Evolutionary conservation across 2,888 invertebrate genomes (phyloP), one percentile per base, ranked within the genome.

Genomic region (Chironomus tentans): DNA sequence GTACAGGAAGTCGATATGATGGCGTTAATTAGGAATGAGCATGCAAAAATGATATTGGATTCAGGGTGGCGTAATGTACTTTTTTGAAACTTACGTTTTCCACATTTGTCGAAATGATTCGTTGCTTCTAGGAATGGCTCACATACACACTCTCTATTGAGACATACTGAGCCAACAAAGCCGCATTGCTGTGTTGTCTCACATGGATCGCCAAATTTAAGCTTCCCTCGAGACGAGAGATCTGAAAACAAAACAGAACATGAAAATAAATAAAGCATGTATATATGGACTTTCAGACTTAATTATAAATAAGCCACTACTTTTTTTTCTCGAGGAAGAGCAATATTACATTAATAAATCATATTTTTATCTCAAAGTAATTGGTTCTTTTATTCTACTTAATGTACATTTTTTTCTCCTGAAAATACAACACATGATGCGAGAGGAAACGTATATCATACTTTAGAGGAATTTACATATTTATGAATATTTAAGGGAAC

Each of bases 101-200:
- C 94, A 84, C 94, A 94, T 84, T 92, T 93, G 83, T 94, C 92
- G 80, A 93, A 86, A 82, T 93, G 93, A 85, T 94, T 93, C 81
- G 92, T 92, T 80, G 90, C 89, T 21, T 89, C 89, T 79, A 89
- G 87, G 79, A 92, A 91, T 28, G 90, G 88, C 78, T 87, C 87
- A 83, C 94, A 94, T 80, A 88, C 87, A 82, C 94, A 94, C 81
- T 88, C 88, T 79, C 86, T 86, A 22, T 87, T 86, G 80, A 92
- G 90, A 82, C 94, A 94, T 77, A 90, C 86, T 48, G 92, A 89
- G 78, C 91, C 90, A 71, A 86, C 86, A 83, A 92, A 93, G 75
- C 90, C 89, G 82, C 94, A 94, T 80, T 94, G 92, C 77, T 85
- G 82, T 75, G 89, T 88, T 76, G 87, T 86, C 48, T 88, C 87